A percentile compares a stretch with the other conserved stretches of the same genome.
These are phyloP conservation scores for Hybognathus amarus DNA, from an alignment of 2,797 vertebrate species.

Conservation along the genomic window DNA sequence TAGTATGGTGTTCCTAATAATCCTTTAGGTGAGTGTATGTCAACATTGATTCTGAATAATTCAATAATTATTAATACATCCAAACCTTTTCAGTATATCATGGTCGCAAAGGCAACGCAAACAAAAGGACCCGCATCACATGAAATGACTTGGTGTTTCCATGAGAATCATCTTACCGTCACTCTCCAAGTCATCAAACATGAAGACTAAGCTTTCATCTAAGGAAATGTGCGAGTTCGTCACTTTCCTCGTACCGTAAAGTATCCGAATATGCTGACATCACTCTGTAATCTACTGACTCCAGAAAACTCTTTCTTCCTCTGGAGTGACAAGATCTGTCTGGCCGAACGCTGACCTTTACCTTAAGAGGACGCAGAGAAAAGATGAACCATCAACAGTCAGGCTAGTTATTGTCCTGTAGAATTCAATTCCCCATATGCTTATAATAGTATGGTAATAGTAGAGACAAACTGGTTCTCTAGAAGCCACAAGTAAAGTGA, in stretches of 20 bases:
- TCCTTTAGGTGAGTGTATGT: too few relatives aligned
- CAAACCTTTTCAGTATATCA: background rate
- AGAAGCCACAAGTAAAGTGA: background rate
- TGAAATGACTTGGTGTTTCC: background rate
- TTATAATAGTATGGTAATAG: background rate
- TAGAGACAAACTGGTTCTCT: background rate
- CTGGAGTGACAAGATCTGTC: slow-evolving; percentile 83
- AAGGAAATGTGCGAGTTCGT: slow-evolving; percentile 82
- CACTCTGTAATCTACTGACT: slow-evolving; percentile 64
- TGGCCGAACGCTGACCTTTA: slow-evolving; percentile 82
- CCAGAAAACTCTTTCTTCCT: slow-evolving; percentile 71
- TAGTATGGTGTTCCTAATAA: too few relatives aligned
- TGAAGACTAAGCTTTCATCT: slow-evolving; percentile 78
- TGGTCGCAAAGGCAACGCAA: background rate
- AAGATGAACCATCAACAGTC: background rate
- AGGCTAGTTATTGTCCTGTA: background rate
- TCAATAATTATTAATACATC: too few relatives aligned
- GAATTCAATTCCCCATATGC: background rate
- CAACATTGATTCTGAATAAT: background rate
- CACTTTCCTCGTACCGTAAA: slow-evolving; percentile 82
- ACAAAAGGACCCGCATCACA: background rate
- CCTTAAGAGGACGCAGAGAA: slow-evolving; percentile 68
- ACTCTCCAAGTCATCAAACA: slow-evolving; percentile 86
- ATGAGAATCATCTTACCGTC: slow-evolving; percentile 79
- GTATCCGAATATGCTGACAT: slow-evolving; percentile 78